Evolutionary conservation across 2,888 invertebrate species (phyloP), one percentile per base, ranked within the genome.

Genomic region (Physocephala rufipes): DNA sequence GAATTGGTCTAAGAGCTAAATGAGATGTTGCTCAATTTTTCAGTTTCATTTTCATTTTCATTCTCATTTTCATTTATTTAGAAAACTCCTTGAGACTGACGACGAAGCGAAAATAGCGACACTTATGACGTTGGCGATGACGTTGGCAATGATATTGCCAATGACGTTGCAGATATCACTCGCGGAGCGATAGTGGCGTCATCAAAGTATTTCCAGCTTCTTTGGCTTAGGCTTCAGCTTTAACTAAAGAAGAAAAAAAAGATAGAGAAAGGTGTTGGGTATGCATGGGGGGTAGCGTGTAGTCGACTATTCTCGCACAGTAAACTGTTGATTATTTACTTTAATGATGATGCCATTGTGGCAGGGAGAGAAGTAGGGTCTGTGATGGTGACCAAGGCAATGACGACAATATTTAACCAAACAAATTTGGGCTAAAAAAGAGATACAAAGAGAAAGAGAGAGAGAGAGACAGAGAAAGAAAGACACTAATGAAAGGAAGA

Each of bases 41-140:
- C 43, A 30, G 62, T 62, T 36, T 36, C 43, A 62, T 36, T 58
- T 58, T 58, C 58, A 55, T 2, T 55, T 55, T 68, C 67, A 68
- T 58, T 68, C 61, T 58, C 67, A 67, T 59, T 67, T 55, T 49
- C 67, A 65, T 65, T 65, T 66, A 66, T 66, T 66, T 67, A 59
- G 67, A 49, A 61, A 67, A 55, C 51, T 51, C 62, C 68, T 68
- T 68, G 61, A 68, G 68, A 49, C 67, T 45, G 30, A 47, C 59
- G 61, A 16, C 28, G 58, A 28, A 24, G n/a, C n/a, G 58, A 58
- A 28, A 26, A 36, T 36, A 9, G 36, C 36, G 36, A 36, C 9
- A 9, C 36, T 9, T 4, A 36, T 36, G 36, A 7, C 36, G 36
- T 36, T 36, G 36, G 36, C 36, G 36, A 36, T 36, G 9, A 9